Conservation (phyloP, 2,888 invertebrate species). For the Leptura quadrifasciata region DNA sequence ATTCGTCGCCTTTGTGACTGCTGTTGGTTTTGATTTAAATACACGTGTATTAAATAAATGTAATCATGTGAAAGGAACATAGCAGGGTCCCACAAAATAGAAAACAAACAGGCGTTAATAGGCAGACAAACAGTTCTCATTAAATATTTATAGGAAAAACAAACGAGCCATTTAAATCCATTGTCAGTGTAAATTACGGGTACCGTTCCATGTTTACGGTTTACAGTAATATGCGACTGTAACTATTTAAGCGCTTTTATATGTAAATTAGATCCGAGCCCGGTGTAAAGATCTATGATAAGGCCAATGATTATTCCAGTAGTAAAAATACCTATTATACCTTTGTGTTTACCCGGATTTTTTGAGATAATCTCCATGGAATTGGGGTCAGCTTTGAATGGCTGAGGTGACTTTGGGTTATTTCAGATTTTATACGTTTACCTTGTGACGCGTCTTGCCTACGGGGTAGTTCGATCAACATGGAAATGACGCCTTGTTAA, state of each 20-base stretch:
- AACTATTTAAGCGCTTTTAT: constrained; percentile 39
- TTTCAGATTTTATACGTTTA: too few relatives aligned
- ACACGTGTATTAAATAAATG: not conserved
- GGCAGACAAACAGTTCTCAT: constrained; percentile 37
- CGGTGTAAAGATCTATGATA: constrained; percentile 17
- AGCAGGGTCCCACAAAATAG: not conserved
- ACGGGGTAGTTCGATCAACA: too few relatives aligned
- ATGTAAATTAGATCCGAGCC: constrained; percentile 36
- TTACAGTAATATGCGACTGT: constrained; percentile 37
- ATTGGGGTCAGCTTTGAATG: not conserved
- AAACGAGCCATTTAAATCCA: constrained; percentile 42
- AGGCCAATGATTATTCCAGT: constrained; percentile 19
- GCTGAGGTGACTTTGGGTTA: too few relatives aligned
- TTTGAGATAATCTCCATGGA: not conserved
- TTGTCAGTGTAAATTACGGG: constrained; percentile 42
- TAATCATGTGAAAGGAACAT: not conserved
- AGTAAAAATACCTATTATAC: constrained; percentile 31
- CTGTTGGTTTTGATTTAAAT: not conserved
- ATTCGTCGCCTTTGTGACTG: not conserved
- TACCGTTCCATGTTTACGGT: constrained; percentile 43
- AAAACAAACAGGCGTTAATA: constrained; percentile 42
- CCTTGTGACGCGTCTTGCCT: too few relatives aligned
- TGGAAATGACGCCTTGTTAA: too few relatives aligned
- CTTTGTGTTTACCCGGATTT: constrained; percentile 15
- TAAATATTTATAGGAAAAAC: constrained; percentile 41